These are phyloP conservation scores for Lagria hirta DNA, from an alignment of 2,888 invertebrate genomes.

Conservation along the genomic window DNA sequence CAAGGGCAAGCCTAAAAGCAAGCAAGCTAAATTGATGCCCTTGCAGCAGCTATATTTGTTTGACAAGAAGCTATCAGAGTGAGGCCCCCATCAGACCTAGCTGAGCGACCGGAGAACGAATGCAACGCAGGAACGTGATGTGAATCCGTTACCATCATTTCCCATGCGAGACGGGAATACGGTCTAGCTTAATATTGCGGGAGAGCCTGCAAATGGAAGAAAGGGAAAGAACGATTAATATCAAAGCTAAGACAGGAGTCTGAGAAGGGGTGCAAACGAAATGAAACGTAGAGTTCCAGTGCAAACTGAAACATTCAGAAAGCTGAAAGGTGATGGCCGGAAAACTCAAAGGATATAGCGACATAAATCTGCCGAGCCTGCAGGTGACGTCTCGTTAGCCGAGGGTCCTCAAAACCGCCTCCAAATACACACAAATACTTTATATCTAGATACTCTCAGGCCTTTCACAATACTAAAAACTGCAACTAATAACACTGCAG, in stretches of 20 bases:
- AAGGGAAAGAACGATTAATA: conserved; percentile 43
- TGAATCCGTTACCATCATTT: conserved; percentile 42
- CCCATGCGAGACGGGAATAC: conserved; percentile 40
- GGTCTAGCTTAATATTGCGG: conserved; percentile 39
- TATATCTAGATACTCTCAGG: no score
- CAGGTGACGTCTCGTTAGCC: conserved; percentile 23
- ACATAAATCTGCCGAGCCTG: conserved; percentile 17
- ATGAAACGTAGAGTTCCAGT: conserved; percentile 33
- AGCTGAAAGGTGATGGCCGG: conserved; percentile 26
- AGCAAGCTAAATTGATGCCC: no score
- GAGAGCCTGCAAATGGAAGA: conserved; percentile 34
- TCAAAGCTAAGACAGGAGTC: conserved; percentile 36
- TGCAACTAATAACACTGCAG: no score
- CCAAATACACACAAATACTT: no score
- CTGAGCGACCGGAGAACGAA: no score
- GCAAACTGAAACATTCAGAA: conserved; percentile 27
- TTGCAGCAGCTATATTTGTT: conserved; percentile 36
- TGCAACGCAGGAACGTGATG: conserved; percentile 40
- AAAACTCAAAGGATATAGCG: conserved; percentile 13
- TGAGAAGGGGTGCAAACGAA: conserved; percentile 38
- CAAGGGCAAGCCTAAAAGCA: no score
- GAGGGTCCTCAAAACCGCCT: no score
- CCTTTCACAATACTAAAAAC: no score
- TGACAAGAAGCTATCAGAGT: conserved; percentile 36
- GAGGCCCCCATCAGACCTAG: conserved; percentile 23